These are phyloP conservation scores for Notocelia uddmanniana DNA, from an alignment of 2,888 invertebrate genomes.

Conservation along the genomic window DNA sequence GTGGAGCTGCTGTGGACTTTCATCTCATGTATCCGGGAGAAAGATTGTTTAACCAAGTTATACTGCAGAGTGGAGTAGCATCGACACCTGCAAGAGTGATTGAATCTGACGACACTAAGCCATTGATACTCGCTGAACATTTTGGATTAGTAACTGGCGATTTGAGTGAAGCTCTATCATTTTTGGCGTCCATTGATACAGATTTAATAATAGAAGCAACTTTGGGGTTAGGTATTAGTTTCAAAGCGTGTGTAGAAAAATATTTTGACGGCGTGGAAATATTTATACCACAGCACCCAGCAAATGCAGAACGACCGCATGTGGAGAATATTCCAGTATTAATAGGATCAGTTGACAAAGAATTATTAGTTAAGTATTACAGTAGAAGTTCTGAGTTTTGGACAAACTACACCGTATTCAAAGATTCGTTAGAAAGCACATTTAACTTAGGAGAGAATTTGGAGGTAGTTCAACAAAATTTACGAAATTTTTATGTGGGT, in stretches of 20 bases:
- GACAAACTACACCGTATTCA: constrained; percentile 21
- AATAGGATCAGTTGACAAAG: constrained; percentile 42
- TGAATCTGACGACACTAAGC: constrained; percentile 13
- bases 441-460: constrained; percentile 34
- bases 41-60: constrained; percentile 41
- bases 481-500: constrained; percentile 39
- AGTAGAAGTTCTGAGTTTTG: constrained; percentile 15
- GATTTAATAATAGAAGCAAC: constrained; percentile 33
- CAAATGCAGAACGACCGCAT: constrained; percentile 12
- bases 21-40: constrained; percentile 45
- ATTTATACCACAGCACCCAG: constrained; percentile 34
- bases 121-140: constrained; percentile 37
- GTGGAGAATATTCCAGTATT: constrained; percentile 41
- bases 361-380: constrained; percentile 21
- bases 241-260: constrained; percentile 39
- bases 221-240: constrained; percentile 23
- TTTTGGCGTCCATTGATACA: constrained; percentile 27
- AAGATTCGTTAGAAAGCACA: constrained; percentile 1
- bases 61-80: constrained; percentile 45
- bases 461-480: constrained; percentile 4
- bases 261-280: constrained; percentile 26
- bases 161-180: constrained; percentile 35
- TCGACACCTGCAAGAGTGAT: constrained; percentile 23
- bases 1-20: constrained; percentile 45
- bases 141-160: constrained; percentile 30